phyloP scores from a whole-genome alignment of 1,140 invertebrate species.

The Trichomalopsis sarcophagae region DNA sequence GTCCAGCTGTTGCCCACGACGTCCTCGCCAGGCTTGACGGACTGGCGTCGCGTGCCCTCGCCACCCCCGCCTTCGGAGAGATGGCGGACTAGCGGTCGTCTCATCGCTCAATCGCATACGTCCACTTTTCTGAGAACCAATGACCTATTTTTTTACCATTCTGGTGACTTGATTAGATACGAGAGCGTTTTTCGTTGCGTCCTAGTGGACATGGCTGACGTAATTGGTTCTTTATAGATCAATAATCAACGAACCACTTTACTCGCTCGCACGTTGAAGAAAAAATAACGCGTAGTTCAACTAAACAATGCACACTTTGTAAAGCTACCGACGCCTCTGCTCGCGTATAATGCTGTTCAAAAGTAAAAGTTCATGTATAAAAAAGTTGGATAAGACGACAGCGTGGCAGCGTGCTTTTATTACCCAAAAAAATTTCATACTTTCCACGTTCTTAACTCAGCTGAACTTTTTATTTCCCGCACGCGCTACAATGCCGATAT shows the following conservation, averaged over 20 bases:
- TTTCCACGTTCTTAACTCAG: background rate
- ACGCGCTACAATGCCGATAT: no score
- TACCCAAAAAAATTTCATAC: background rate
- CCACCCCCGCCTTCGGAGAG: slow-evolving; percentile 70
- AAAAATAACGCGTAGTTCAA: no score
- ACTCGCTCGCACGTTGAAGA: no score
- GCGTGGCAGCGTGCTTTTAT: background rate
- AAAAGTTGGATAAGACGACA: background rate
- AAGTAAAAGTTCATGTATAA: background rate
- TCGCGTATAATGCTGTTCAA: background rate
- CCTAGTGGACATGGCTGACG: no score
- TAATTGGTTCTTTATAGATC: no score
- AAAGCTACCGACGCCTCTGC: background rate
- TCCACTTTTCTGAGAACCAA: background rate
- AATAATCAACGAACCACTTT: no score
- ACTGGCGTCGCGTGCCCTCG: slow-evolving; percentile 60
- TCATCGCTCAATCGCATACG: slow-evolving; percentile 59
- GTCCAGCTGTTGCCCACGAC: slow-evolving; percentile 62
- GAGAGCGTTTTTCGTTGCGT: no score
- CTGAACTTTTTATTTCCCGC: background rate
- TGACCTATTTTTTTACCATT: no score
- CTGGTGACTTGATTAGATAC: no score
- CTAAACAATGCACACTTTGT: background rate
- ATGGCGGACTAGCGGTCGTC: slow-evolving; percentile 70
- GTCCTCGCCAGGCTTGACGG: slow-evolving; percentile 61